phyloP scores from a whole-genome alignment of 2,797 vertebrate species.

The Champsocephalus gunnari region DNA sequence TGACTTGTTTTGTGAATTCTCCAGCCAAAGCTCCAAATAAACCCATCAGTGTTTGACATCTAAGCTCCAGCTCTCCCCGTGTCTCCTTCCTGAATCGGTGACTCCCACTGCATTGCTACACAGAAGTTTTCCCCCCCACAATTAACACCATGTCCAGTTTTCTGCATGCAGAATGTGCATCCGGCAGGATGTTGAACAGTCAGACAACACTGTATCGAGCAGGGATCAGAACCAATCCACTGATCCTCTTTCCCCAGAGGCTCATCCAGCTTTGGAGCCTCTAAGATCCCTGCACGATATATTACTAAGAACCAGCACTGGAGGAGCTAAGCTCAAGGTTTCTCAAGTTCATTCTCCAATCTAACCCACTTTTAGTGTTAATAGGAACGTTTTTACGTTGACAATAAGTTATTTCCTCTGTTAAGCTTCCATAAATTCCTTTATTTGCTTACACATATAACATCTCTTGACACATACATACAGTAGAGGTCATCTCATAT shows the following conservation, averaged over 20 bases:
- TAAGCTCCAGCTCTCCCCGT: no score
- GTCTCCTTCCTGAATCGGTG: no score
- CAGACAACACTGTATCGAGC: slow-evolving; percentile 61
- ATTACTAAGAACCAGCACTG: slow-evolving; percentile 63
- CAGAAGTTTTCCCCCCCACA: no score
- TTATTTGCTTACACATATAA: slow-evolving; percentile 81
- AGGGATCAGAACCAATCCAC: slow-evolving; percentile 77
- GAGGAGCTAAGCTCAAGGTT: slow-evolving; percentile 52
- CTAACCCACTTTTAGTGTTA: slow-evolving; percentile 35
- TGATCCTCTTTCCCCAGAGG: slow-evolving; percentile 83
- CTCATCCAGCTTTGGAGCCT: slow-evolving; percentile 85
- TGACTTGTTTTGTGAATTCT: no score
- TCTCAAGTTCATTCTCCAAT: slow-evolving; percentile 52
- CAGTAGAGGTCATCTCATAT: slow-evolving; percentile 66
- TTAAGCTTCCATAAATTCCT: slow-evolving; percentile 67
- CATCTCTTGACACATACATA: slow-evolving; percentile 74
- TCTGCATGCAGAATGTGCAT: slow-evolving; percentile 23
- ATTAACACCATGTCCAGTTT: neutral
- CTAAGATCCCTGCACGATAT: slow-evolving; percentile 81
- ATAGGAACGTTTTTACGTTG: slow-evolving; percentile 14
- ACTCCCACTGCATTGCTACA: no score
- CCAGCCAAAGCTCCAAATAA: no score
- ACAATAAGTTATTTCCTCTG: slow-evolving; percentile 25
- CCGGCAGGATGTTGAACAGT: slow-evolving; percentile 23
- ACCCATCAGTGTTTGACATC: no score